Evolutionary conservation across 1,140 invertebrate species (phyloP).

Genomic region (Oryctes rhinoceros): DNA sequence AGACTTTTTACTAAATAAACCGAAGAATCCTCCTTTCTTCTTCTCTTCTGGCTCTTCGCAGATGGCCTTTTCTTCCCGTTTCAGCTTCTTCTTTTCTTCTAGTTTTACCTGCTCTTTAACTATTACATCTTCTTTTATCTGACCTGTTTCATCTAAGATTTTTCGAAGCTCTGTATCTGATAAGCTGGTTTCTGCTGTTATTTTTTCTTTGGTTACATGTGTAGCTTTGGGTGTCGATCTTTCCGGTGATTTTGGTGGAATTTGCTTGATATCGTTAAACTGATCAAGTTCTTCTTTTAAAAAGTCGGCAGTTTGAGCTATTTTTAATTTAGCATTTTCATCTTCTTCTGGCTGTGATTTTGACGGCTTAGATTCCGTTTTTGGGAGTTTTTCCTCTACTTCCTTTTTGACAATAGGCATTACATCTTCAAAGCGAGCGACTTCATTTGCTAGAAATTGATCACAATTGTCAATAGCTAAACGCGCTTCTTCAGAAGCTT

Average conservation of each 20-base stretch:
- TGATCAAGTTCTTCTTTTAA: constrained; percentile 39
- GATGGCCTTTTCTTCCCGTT: constrained; percentile 39
- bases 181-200: not conserved
- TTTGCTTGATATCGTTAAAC: constrained; percentile 32
- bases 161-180: not conserved
- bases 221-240: constrained; percentile 1
- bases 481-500: constrained; percentile 43
- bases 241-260: not conserved
- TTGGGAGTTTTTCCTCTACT: not conserved
- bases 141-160: not conserved
- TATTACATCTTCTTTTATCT: constrained; percentile 9
- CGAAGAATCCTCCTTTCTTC: constrained; percentile 41
- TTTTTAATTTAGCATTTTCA: not conserved
- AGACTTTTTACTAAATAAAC: constrained; percentile 46
- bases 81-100: not conserved
- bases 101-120: constrained; percentile 1
- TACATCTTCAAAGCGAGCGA: not conserved
- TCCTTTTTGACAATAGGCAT: not conserved
- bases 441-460: not conserved
- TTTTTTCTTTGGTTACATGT: not conserved
- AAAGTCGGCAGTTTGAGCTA: constrained; percentile 4
- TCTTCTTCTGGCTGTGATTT: not conserved
- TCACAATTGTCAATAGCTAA: not conserved
- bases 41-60: constrained; percentile 32
- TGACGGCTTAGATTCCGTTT: not conserved